phyloP scores from a whole-genome alignment of 2,113 vertebrate species.

The Serinus canaria region DNA sequence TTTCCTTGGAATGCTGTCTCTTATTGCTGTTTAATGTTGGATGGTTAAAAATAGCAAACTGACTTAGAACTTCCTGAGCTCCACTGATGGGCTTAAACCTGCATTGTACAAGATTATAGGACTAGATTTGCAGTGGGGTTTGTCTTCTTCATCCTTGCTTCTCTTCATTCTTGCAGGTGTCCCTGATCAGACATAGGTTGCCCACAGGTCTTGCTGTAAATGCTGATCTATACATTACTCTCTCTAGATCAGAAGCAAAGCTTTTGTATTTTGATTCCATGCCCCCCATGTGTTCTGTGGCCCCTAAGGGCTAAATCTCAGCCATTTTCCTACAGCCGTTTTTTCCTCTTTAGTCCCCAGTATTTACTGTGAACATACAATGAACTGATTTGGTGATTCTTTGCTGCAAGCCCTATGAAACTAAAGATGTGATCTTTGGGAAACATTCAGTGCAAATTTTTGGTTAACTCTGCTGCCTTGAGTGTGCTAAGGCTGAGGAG shows the following conservation, averaged over 20 bases:
- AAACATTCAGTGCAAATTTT: neutral
- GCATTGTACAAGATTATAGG: neutral
- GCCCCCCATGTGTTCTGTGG: neutral
- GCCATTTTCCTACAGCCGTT: neutral
- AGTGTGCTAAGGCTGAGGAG: neutral
- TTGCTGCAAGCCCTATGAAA: neutral
- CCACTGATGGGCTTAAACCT: neutral
- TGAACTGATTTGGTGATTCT: neutral
- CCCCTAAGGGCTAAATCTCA: neutral
- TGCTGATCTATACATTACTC: neutral
- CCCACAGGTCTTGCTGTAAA: neutral
- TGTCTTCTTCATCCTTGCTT: neutral
- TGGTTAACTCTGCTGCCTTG: neutral
- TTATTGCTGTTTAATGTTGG: neutral
- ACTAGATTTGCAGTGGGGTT: neutral
- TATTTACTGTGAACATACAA: neutral
- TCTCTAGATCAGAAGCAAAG: neutral
- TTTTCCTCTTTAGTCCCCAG: neutral
- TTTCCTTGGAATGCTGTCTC: neutral
- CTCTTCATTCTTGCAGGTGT: neutral
- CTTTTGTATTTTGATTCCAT: neutral
- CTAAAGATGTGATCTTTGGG: neutral
- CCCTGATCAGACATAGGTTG: neutral
- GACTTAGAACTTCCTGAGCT: neutral
- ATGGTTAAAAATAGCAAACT: neutral